Percentiles rank a stretch among this genome's conserved stretches.
phyloP scores from a whole-genome alignment of 2,888 invertebrate genomes.

The Amblyjoppa fuscipennis region DNA sequence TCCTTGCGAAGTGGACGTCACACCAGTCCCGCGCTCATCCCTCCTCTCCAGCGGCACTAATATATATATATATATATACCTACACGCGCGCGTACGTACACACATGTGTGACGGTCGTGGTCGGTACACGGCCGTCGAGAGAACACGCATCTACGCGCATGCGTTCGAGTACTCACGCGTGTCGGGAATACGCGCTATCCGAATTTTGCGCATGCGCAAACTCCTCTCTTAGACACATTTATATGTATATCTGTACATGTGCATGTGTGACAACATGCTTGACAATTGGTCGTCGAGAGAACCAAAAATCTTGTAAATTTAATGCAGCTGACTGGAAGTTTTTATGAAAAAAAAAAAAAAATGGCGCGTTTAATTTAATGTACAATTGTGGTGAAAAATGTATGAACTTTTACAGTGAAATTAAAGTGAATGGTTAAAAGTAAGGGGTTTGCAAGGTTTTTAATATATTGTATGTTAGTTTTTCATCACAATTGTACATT shows the following conservation, averaged over 20 bases:
- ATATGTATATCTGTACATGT: background rate
- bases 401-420: no score
- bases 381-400: no score
- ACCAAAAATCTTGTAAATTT: no score
- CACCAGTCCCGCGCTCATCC: constrained; percentile 52
- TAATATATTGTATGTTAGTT: no score
- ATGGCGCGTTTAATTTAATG: no score
- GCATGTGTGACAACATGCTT: no score
- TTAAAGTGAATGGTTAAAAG: no score
- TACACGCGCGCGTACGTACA: background rate
- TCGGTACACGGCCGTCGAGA: constrained; percentile 4
- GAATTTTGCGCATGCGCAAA: constrained; percentile 4
- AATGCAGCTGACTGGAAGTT: no score
- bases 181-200: constrained; percentile 39
- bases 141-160: constrained; percentile 35
- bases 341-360: no score
- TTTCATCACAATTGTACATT: no score
- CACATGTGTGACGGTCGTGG: constrained; percentile 10
- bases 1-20: constrained; percentile 72
- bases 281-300: no score
- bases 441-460: no score
- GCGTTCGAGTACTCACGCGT: constrained; percentile 54
- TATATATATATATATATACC: constrained; percentile 10
- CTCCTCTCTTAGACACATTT: background rate
- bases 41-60: constrained; percentile 17